Evolutionary conservation across 2,113 vertebrate genomes (phyloP).

Genomic region (Panthera tigris): DNA sequence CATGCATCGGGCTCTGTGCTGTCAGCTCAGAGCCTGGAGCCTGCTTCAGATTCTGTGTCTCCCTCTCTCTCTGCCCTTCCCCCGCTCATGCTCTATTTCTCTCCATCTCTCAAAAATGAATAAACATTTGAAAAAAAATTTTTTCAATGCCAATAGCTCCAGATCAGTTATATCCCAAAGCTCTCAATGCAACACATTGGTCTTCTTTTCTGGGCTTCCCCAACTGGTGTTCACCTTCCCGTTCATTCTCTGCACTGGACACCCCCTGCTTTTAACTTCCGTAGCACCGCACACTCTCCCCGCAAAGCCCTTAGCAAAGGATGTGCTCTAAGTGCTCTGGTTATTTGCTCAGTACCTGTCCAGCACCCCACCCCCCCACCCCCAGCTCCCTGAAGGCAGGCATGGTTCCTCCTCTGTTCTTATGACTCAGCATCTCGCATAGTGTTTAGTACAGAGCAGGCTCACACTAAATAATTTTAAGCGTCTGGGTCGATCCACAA

Average conservation of each 20-base stretch:
- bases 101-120: too few species aligned
- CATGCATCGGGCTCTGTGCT: too few species aligned
- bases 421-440: background rate
- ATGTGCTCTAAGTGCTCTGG: rapidly evolving
- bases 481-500: background rate
- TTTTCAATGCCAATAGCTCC: background rate
- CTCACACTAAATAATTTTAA: background rate
- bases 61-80: too few species aligned
- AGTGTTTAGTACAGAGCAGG: background rate
- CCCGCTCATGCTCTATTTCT: too few species aligned
- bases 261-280: background rate
- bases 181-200: rapidly evolving
- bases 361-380: too few species aligned
- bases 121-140: too few species aligned
- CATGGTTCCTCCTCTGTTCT: background rate
- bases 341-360: background rate
- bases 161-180: background rate
- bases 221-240: background rate
- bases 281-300: background rate
- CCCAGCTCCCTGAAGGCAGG: background rate
- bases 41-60: too few species aligned
- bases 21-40: too few species aligned
- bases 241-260: background rate
- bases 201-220: background rate
- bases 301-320: background rate